Base-by-base conservation (phyloP, 2,113 vertebrate species). In the Glareola pratincola region DNA sequence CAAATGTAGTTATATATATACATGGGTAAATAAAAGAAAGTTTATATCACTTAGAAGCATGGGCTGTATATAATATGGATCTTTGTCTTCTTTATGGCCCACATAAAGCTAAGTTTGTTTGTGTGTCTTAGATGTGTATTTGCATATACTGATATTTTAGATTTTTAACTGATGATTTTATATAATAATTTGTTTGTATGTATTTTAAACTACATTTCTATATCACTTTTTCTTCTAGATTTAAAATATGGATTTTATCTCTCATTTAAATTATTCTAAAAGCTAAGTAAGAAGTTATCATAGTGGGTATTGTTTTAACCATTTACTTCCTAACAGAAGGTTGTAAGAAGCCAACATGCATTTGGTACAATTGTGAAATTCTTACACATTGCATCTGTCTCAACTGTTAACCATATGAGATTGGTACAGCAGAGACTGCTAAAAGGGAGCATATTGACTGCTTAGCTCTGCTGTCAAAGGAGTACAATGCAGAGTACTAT, bases 211-310 rank as follows among this genome's bases (percentile, higher is more conserved):
- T 43, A 12, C 43, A 45, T 64, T 37, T 24, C 12, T 64, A 56
- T 34, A 27, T 7, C 6, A 41, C 24, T 63, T 69, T 71, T 85
- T 47, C 80, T 54, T 81, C 62, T 41, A 32, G 48, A 45, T 79
- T 85, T 93, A 81, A 75, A 93, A 72, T 68, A 92, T 1, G 3
- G 21, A 93, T 82, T 82, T 82, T 66, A 75, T 37, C 5, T 64
- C 37, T 91, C 41, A 74, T 88, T 95, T 80, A 92, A 76, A 91
- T 92, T 88, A 82, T 74, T 85, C 41, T 43, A 88, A 83, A 64
- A 74, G 54, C 41, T 62, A 66, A 73, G 41, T n/a, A 68, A 64
- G 39, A 88, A 43, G 34, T 48, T 76, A 56, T 32, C 76, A 53
- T 69, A 57, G 19, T 34, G 32, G 16, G 23, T n/a, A 76, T 53